phyloP scores from a whole-genome alignment of 2,797 vertebrate species.

The Microhierax caerulescens region DNA sequence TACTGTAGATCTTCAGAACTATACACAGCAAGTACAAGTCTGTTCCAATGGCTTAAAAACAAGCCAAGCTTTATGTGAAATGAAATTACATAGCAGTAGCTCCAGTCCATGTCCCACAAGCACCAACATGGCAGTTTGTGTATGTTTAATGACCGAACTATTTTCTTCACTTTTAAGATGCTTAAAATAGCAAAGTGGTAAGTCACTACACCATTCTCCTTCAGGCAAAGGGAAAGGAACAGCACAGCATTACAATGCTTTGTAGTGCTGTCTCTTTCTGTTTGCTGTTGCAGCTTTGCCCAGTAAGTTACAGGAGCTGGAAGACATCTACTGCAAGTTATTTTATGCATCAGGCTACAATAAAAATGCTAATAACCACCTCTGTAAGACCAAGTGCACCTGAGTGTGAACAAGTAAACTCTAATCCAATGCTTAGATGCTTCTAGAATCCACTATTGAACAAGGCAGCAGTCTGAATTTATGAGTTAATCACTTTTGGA shows the following conservation, averaged over 20 bases:
- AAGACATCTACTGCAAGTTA: neutral
- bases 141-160: neutral
- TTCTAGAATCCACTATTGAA: neutral
- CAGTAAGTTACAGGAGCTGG: neutral
- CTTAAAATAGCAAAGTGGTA: neutral
- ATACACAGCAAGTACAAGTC: neutral
- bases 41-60: neutral
- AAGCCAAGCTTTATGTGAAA: neutral
- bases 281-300: neutral
- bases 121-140: neutral
- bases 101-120: neutral
- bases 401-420: neutral
- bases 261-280: neutral
- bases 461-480: neutral
- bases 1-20: neutral
- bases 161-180: neutral
- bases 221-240: neutral
- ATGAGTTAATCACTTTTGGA: neutral
- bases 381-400: neutral
- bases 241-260: neutral
- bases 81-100: neutral
- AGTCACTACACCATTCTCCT: neutral
- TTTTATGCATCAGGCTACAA: neutral
- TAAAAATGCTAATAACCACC: neutral
- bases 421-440: neutral